Percentiles rank a stretch among this genome's conserved stretches.
These are phyloP conservation scores for Drosophila emarginata DNA, from an alignment of 2,888 invertebrate genomes.

Conservation along the genomic window DNA sequence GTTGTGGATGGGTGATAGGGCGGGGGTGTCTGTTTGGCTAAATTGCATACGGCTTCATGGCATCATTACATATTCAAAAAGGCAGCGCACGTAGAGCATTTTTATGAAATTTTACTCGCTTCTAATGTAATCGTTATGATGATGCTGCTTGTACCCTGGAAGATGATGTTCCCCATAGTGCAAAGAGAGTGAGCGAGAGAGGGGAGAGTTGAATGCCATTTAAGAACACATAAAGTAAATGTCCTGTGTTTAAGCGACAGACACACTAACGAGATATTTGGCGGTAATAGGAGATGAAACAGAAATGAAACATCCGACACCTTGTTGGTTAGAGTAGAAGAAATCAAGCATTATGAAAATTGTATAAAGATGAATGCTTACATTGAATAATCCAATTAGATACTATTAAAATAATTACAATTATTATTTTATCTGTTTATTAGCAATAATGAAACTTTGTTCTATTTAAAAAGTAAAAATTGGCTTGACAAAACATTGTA, in stretches of 20 bases:
- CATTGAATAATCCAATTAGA: no score
- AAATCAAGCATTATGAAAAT: neutral
- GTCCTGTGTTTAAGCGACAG: slow-evolving; percentile 58
- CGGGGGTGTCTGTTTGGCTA: slow-evolving; percentile 49
- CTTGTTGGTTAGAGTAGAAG: neutral
- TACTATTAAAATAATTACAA: no score
- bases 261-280: slow-evolving; percentile 52
- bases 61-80: slow-evolving; percentile 73
- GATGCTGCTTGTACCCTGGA: slow-evolving; percentile 30
- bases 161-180: slow-evolving; percentile 22
- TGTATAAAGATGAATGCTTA: neutral
- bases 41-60: slow-evolving; percentile 63
- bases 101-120: slow-evolving; percentile 74
- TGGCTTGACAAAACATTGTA: no score
- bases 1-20: no score
- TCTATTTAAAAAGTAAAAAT: no score
- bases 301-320: neutral
- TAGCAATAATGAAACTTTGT: no score
- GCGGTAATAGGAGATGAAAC: neutral
- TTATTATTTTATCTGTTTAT: no score
- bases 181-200: neutral
- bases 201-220: slow-evolving; percentile 48
- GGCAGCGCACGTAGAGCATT: slow-evolving; percentile 71
- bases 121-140: slow-evolving; percentile 73
- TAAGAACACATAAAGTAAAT: slow-evolving; percentile 79